Percentiles rank a stretch among this genome's conserved stretches.
phyloP scores from a whole-genome alignment of 2,888 invertebrate species.

The Noctua pronuba region DNA sequence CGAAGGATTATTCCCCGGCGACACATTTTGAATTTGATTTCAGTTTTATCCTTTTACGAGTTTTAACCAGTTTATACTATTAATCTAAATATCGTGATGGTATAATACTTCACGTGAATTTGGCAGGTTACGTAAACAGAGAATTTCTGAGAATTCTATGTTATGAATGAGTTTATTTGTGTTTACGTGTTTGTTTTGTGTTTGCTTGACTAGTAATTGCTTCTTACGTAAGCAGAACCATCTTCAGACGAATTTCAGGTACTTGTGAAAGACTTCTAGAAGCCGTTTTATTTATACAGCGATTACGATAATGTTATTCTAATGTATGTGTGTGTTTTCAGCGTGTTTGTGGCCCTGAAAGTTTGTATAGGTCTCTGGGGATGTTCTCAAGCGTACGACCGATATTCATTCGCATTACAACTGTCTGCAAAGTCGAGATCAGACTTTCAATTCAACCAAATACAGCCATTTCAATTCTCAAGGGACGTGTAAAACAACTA shows the following conservation, averaged over 20 bases:
- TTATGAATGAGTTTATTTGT: slow-evolving; percentile 5
- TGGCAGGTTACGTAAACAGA: slow-evolving; percentile 10
- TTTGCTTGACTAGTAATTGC: slow-evolving; percentile 1
- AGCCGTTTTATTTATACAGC: not conserved
- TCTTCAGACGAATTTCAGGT: not conserved
- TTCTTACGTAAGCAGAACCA: not conserved
- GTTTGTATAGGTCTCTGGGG: not conserved
- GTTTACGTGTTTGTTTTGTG: slow-evolving; percentile 25
- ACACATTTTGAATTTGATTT: slow-evolving; percentile 68
- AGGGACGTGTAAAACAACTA: slow-evolving; percentile 28
- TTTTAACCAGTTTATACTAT: slow-evolving; percentile 43
- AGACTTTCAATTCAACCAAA: not conserved
- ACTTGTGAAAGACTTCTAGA: not conserved
- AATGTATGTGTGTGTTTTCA: not conserved
- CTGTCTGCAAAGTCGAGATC: slow-evolving; percentile 1
- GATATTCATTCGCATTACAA: not conserved
- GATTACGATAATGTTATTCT: not conserved
- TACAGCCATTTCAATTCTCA: not conserved
- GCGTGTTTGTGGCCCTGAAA: not conserved
- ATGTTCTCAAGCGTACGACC: not conserved
- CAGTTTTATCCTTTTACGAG: slow-evolving; percentile 63
- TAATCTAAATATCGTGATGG: slow-evolving; percentile 16
- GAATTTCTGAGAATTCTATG: slow-evolving; percentile 3
- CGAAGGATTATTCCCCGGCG: slow-evolving; percentile 67
- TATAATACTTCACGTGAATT: slow-evolving; percentile 3